Evolutionary conservation across 2,888 invertebrate genomes (phyloP).

Genomic region (Lasioglossum pauxillum): DNA sequence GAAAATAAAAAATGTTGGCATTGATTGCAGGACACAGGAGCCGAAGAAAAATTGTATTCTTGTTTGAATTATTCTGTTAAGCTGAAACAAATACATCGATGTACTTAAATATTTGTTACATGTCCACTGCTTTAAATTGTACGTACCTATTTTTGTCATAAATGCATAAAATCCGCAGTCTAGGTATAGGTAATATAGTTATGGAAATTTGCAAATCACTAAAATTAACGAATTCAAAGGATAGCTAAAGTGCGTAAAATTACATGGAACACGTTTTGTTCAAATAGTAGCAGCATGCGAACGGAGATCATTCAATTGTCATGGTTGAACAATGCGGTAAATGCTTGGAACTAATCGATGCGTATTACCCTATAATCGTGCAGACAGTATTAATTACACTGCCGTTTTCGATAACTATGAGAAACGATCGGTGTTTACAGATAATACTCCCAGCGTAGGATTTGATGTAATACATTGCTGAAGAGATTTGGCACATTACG

Average conservation of each 20-base stretch:
- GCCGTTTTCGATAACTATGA: constrained; percentile 73
- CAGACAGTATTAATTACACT: constrained; percentile 72
- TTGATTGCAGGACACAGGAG: too few relatives aligned
- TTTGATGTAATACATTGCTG: constrained; percentile 60
- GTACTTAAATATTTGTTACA: too few relatives aligned
- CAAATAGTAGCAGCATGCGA: not conserved
- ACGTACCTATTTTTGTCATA: too few relatives aligned
- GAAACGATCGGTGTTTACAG: constrained; percentile 58
- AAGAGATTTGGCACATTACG: constrained; percentile 53
- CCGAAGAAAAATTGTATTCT: too few relatives aligned
- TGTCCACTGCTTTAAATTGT: too few relatives aligned
- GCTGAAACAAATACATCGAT: too few relatives aligned
- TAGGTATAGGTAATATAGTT: not conserved
- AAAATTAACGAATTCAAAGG: not conserved
- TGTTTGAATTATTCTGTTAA: too few relatives aligned
- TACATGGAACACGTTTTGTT: not conserved
- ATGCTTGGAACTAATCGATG: constrained; percentile 69
- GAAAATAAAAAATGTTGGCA: too few relatives aligned
- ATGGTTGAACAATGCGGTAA: constrained; percentile 54
- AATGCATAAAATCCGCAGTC: too few relatives aligned
- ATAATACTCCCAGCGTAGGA: constrained; percentile 57
- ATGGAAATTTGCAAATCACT: not conserved
- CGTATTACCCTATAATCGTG: constrained; percentile 44
- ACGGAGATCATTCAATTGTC: constrained; percentile 65
- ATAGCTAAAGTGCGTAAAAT: not conserved